Evolutionary conservation across 2,888 invertebrate species (phyloP).

Genomic region (Julus scanicus): DNA sequence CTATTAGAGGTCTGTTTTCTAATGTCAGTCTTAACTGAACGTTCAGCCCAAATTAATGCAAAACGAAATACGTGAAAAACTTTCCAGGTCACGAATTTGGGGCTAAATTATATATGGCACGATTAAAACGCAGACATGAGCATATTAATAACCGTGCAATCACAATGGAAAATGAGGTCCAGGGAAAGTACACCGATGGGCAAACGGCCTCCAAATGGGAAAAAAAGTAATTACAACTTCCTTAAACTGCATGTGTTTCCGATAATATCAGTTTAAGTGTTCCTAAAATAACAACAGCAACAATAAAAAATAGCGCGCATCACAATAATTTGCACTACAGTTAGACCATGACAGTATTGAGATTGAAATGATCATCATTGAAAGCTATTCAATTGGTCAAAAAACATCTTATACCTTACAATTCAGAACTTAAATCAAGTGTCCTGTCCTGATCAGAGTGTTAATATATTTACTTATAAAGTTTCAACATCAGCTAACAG

Average conservation of each 20-base stretch:
- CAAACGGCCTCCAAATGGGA: background rate
- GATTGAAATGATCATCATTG: no score
- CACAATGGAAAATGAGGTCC: background rate
- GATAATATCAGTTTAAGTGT: background rate
- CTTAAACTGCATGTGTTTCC: constrained; percentile 4
- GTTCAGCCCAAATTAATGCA: background rate
- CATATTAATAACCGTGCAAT: background rate
- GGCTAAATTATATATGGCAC: background rate
- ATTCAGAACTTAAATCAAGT: no score
- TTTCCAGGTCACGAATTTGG: background rate
- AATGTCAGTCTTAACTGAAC: background rate
- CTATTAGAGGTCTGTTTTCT: background rate
- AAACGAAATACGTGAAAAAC: background rate
- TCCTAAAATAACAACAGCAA: background rate
- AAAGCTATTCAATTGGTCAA: no score
- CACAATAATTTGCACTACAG: background rate
- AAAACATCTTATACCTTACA: no score
- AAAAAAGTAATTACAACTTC: background rate
- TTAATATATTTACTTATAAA: no score
- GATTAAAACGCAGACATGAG: background rate
- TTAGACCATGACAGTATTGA: background rate
- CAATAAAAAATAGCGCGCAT: background rate
- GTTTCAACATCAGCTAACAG: no score
- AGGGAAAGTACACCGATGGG: background rate
- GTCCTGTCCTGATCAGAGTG: no score